A percentile compares a stretch with the other conserved stretches of the same genome.
Conservation (phyloP, 1,140 invertebrate genomes). For the Fopius arisanus region DNA sequence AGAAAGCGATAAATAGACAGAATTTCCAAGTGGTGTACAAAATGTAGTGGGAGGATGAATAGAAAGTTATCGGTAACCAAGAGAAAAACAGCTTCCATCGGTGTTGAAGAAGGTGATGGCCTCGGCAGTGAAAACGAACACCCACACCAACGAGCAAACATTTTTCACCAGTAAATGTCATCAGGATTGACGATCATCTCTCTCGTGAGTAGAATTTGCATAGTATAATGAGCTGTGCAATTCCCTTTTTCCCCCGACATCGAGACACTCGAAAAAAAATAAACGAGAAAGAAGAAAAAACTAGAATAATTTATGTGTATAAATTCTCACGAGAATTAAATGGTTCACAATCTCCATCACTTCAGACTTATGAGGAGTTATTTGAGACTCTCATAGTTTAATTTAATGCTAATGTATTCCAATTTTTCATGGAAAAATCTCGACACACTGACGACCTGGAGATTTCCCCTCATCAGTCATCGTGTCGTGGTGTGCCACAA, state of each 20-base stretch:
- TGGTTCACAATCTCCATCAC: not conserved
- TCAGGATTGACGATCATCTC: conserved; percentile 28
- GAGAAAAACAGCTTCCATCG: conserved; percentile 16
- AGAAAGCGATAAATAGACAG: not conserved
- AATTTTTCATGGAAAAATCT: not conserved
- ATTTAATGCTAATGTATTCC: no score
- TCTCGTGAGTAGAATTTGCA: not conserved
- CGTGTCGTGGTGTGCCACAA: not conserved
- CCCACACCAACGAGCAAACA: not conserved
- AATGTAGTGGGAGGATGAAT: conserved; percentile 21
- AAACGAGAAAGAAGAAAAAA: no score
- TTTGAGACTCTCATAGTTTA: no score
- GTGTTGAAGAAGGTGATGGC: conserved; percentile 21
- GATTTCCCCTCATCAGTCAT: conserved; percentile 15
- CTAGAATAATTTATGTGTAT: not conserved
- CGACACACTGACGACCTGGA: not conserved
- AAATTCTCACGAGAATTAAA: not conserved
- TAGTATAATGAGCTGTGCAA: conserved; percentile 20
- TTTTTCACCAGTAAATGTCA: conserved; percentile 28
- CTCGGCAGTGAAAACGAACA: conserved; percentile 32
- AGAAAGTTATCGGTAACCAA: not conserved
- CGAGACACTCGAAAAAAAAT: no score
- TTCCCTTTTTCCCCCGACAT: not conserved
- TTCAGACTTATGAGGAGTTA: no score
- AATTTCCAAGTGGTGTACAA: no score